Evolutionary conservation across 2,888 invertebrate genomes (phyloP), one percentile per base, ranked within the genome.

Genomic region (Bibio marci): DNA sequence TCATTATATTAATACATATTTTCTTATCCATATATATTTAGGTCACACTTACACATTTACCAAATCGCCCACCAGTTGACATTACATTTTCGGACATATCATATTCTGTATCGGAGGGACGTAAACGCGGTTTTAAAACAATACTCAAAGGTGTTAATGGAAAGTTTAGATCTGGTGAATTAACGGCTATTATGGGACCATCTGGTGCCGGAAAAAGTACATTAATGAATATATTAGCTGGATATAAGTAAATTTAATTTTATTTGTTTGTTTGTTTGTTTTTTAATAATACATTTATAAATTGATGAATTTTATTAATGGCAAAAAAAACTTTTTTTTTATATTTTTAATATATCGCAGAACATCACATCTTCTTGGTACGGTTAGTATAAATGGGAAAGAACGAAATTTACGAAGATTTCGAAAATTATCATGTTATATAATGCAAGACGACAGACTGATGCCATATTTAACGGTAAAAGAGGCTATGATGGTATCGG

Each of bases 111-210:
- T 80, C 86, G 36, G 87, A 88, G 52, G 81, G 85, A 14, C 67
- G 80, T 45, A 71, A 75, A 56, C 69, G 79, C 47, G 85, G 85
- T 7, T 80, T 79, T 58, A 91, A 91, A 61, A 80, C 83, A 12
- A 77, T 91, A 51, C 65, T 90, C 48, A 90, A 88, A 64, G 75
- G 80, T 49, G 79, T 94, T 41, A 85, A 81, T 51, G 94, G 94
- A 8, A 80, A 80, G 54, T 88, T 91, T 58, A 70, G 73, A 48
- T 85, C 83, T 44, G 87, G 92, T n/a, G 86, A 91, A 55, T 66
- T 94, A 49, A 88, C 90, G 1, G 92, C 90, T 25, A 91, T 94
- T 43, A 91, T 94, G 91, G 94, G 94, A 26, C 92, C 94, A 25
- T 91, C 91, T 18, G 37, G 73, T 2, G 73, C 74, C 12, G 73